phyloP scores from a whole-genome alignment of 2,888 invertebrate genomes.

The Drosophila hamatofila region DNA sequence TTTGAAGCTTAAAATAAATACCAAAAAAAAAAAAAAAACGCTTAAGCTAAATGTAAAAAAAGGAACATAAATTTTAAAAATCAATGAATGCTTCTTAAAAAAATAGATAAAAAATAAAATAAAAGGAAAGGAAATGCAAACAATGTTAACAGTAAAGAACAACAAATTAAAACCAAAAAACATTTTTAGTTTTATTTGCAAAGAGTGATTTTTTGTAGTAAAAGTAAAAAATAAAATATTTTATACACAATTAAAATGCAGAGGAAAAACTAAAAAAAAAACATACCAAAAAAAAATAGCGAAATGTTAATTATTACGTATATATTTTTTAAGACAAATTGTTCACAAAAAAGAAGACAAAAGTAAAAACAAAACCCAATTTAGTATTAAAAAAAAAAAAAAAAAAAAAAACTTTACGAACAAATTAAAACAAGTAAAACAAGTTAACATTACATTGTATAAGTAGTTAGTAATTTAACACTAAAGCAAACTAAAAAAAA shows the following conservation, averaged over 20 bases:
- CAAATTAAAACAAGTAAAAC: conserved; percentile 84
- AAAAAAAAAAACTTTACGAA: conserved; percentile 73
- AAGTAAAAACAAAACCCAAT: conserved; percentile 19
- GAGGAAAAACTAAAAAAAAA: conserved; percentile 32
- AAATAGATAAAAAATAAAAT: neutral
- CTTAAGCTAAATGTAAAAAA: conserved; percentile 1
- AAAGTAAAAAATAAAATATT: conserved; percentile 54
- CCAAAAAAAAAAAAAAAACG: neutral
- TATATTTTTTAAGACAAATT: conserved; percentile 82
- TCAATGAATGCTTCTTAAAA: conserved; percentile 5
- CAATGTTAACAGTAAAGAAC: conserved; percentile 23
- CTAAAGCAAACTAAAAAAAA: conserved; percentile 44
- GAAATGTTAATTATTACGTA: conserved; percentile 81
- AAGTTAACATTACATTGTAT: conserved; percentile 85
- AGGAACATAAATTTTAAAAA: neutral
- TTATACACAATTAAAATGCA: conserved; percentile 71
- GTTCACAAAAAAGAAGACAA: conserved; percentile 58
- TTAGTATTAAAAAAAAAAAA: conserved; percentile 51
- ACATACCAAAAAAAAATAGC: conserved; percentile 45
- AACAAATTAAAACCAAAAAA: conserved; percentile 58
- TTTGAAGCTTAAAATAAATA: conserved; percentile 3
- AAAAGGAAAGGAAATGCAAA: conserved; percentile 7
- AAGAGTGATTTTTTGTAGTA: conserved; percentile 82
- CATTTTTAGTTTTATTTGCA: conserved; percentile 79
- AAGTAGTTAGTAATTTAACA: conserved; percentile 84